A percentile compares a stretch with the other conserved stretches of the same genome.
Conservation (phyloP, 2,888 invertebrate species). For the Hipparchia sbordonii region DNA sequence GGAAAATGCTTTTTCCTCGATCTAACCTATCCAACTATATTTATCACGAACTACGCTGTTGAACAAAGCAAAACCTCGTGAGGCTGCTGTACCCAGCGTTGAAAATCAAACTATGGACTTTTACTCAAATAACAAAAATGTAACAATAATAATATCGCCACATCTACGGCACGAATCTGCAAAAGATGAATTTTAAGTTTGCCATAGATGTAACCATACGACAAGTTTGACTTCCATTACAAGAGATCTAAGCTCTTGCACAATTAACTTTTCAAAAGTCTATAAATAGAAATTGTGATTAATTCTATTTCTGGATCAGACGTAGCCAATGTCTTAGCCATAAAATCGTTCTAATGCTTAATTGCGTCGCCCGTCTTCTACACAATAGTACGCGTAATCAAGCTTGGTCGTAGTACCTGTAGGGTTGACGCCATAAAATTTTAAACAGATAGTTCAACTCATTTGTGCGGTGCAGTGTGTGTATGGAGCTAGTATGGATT, state of each 20-base stretch:
- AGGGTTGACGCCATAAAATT: conserved; percentile 45
- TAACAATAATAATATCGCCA: too few relatives aligned
- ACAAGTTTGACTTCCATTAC: background rate
- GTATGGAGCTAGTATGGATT: too few relatives aligned
- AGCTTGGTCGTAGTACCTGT: conserved; percentile 59
- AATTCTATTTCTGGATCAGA: conserved; percentile 9
- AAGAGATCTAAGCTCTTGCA: background rate
- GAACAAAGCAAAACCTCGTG: too few relatives aligned
- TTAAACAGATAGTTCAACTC: background rate
- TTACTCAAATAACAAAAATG: too few relatives aligned
- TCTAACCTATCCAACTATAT: too few relatives aligned
- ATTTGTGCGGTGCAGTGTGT: background rate
- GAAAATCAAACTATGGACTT: too few relatives aligned
- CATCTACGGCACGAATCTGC: too few relatives aligned
- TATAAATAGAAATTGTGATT: conserved; percentile 11
- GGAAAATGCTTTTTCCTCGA: too few relatives aligned
- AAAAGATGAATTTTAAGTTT: too few relatives aligned
- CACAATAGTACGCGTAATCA: conserved; percentile 75
- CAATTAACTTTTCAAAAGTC: background rate
- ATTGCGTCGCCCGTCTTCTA: conserved; percentile 68
- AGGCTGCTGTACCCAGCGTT: too few relatives aligned
- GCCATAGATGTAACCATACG: too few relatives aligned
- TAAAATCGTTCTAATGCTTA: conserved; percentile 62
- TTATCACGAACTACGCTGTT: too few relatives aligned
- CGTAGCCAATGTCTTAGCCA: conserved; percentile 29